Percentiles rank a stretch among this genome's conserved stretches.
Conservation (phyloP, 2,888 invertebrate species). For the Drosophila formosana region DNA sequence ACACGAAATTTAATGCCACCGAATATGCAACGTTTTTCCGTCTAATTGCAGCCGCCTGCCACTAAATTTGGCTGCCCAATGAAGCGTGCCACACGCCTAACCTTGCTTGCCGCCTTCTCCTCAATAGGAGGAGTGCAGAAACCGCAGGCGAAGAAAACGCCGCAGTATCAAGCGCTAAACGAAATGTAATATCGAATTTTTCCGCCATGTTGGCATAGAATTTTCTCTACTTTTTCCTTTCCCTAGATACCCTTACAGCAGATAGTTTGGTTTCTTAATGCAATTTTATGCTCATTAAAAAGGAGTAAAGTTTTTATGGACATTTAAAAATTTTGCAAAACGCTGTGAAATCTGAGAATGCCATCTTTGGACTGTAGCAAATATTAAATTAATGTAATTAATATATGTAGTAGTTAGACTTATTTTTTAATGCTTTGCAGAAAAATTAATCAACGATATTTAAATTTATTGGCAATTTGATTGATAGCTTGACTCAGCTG, state of each 20-base stretch:
- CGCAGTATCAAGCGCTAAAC: slow-evolving; percentile 40
- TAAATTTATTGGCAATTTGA: background rate
- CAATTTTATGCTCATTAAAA: background rate
- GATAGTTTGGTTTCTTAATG: background rate
- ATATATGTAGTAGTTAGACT: too few species aligned
- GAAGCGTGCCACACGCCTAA: slow-evolving; percentile 49
- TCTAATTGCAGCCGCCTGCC: slow-evolving; percentile 68
- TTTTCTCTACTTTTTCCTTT: slow-evolving; percentile 28
- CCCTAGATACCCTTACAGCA: slow-evolving; percentile 1
- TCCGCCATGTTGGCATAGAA: slow-evolving; percentile 53
- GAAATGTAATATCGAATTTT: slow-evolving; percentile 65
- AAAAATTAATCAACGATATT: too few species aligned
- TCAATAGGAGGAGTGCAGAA: background rate
- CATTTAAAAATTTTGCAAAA: background rate
- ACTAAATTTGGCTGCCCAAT: slow-evolving; percentile 60
- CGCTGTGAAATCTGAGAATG: too few species aligned
- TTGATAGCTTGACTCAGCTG: background rate
- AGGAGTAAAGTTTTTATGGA: background rate
- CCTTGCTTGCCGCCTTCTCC: background rate
- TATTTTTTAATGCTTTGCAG: background rate
- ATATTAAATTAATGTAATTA: background rate
- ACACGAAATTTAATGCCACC: slow-evolving; percentile 49
- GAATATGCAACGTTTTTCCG: slow-evolving; percentile 63
- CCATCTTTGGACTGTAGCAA: background rate
- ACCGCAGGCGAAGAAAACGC: slow-evolving; percentile 27